Evolutionary conservation across 2,888 invertebrate species (phyloP).

Genomic region (Vanessa cardui): DNA sequence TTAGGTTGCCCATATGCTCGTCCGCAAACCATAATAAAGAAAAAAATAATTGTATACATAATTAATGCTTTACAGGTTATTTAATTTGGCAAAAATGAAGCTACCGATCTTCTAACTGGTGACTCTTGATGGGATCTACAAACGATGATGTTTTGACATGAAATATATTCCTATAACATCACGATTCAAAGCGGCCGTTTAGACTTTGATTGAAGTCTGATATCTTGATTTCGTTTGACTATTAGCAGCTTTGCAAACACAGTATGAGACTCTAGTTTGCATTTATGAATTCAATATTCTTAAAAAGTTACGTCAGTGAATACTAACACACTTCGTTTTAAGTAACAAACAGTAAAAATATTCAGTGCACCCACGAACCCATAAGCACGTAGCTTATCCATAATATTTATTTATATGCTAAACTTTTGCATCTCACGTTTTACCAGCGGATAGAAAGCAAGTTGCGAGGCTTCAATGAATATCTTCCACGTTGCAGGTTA

Average conservation of each 20-base stretch:
- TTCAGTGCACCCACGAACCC: conserved; percentile 23
- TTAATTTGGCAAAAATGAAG: too few species aligned
- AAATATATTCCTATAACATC: too few species aligned
- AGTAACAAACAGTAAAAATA: conserved; percentile 23
- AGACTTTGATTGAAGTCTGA: too few species aligned
- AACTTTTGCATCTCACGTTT: conserved; percentile 59
- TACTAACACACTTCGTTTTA: conserved; percentile 16
- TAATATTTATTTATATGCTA: conserved; percentile 51
- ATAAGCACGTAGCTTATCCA: conserved; percentile 38
- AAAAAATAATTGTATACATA: too few species aligned
- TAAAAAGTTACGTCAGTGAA: conserved; percentile 2
- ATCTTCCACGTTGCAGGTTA: conserved; percentile 62
- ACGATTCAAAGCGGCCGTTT: too few species aligned
- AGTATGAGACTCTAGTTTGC: not conserved
- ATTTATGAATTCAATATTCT: conserved; percentile 3
- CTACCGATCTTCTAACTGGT: too few species aligned
- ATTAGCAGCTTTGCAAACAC: not conserved
- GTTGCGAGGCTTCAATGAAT: conserved; percentile 70
- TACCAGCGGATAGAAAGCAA: conserved; percentile 50
- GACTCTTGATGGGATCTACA: too few species aligned
- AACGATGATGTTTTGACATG: too few species aligned
- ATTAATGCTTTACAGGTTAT: too few species aligned
- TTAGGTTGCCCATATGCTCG: too few species aligned
- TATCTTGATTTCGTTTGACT: too few species aligned
- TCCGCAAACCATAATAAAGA: too few species aligned